Percentiles rank a stretch among this genome's conserved stretches.
Evolutionary conservation across 2,888 invertebrate species (phyloP).

Genomic region (Chrysolina oricalcia): DNA sequence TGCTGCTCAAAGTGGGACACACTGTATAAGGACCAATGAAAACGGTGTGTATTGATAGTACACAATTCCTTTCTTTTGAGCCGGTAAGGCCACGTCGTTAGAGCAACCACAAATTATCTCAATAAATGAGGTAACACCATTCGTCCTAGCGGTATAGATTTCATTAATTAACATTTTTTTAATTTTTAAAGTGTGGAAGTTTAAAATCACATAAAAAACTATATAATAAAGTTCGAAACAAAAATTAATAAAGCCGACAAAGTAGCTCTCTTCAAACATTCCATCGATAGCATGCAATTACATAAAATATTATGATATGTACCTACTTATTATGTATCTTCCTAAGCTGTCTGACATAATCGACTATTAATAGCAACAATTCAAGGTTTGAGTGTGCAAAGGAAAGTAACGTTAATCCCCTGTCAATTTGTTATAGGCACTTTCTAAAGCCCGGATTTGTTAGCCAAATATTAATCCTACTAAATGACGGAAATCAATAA

Average conservation of each 20-base stretch:
- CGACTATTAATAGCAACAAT: conserved; percentile 11
- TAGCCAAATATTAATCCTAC: conserved; percentile 16
- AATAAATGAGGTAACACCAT: no score
- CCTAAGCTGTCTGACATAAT: conserved; percentile 18
- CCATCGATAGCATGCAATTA: conserved; percentile 3
- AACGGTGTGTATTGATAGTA: no score
- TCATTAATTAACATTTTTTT: no score
- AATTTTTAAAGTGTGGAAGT: no score
- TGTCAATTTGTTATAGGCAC: conserved; percentile 13
- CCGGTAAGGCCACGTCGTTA: no score
- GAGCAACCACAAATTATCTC: no score
- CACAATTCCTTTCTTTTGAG: no score
- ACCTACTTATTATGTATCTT: neutral
- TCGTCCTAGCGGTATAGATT: no score
- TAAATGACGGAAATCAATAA: conserved; percentile 7
- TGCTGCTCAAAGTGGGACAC: no score
- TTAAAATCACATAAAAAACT: neutral
- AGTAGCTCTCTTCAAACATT: neutral
- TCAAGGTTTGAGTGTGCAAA: conserved; percentile 10
- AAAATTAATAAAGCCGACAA: neutral
- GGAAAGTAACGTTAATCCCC: conserved; percentile 7
- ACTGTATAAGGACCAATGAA: no score
- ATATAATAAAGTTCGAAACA: neutral
- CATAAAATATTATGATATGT: neutral
- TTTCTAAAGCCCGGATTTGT: conserved; percentile 16